Base-by-base conservation (phyloP, 2,888 invertebrate species). In the Pristionchus maxplancki region DNA sequence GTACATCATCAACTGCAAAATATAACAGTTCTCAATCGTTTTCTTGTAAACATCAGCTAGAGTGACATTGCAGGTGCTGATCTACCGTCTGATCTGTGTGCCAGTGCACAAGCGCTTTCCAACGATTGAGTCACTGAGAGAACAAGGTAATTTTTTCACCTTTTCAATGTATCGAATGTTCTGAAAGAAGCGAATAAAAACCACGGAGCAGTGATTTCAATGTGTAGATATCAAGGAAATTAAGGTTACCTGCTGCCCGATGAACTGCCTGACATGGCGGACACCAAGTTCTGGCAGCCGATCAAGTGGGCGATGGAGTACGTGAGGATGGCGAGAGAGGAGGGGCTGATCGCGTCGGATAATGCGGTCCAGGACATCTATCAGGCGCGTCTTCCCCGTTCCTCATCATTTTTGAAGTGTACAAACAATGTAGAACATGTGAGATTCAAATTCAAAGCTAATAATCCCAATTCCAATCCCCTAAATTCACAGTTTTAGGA, bases 211-310 rank as follows among this genome's bases (percentile, higher is more conserved):
- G n/a, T n/a, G n/a, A n/a, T n/a, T n/a, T n/a, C n/a, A n/a, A n/a
- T n/a, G n/a, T n/a, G n/a, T n/a, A n/a, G n/a, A n/a, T n/a, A n/a
- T n/a, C n/a, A n/a, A n/a, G n/a, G n/a, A n/a, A n/a, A n/a, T n/a
- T n/a, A n/a, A n/a, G 85, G 85, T n/a, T 64, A 62, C 44, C 40
- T 85, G 0, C 85, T 64, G n/a, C 85, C 64, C 28, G 85, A 85
- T 5, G 87, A 87, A 64, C 11, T 28, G 40, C 24, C 40, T 24
- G 48, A 87, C 34, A 3, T 87, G 20, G 50, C 44, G 20, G 71
- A 87, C 71, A 87, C 34, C 50, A 87, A 87, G 31, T 74, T 53
- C 74, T 87, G 74, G 71, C 40, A n/a, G 28, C 71, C 87, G 17
- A 71, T 87, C 20, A 87, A 87, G 17, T 71, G 67, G 71, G 67